Evolutionary conservation across 2,888 invertebrate genomes (phyloP).

Genomic region (Tenthredo distinguenda): DNA sequence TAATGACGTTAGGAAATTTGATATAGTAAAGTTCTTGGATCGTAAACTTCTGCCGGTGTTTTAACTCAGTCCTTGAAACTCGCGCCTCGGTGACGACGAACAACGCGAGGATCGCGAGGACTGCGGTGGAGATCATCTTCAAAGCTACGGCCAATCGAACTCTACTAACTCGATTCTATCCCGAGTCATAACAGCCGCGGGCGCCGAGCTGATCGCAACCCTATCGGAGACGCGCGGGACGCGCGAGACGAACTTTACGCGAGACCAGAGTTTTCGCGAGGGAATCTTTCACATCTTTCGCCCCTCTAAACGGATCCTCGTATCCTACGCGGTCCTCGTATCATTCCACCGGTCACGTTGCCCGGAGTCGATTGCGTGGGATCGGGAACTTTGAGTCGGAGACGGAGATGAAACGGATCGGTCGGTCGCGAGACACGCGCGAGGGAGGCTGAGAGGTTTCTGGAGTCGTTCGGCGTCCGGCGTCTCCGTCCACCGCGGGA

Average conservation of each 20-base stretch:
- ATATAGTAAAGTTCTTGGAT: constrained; percentile 85
- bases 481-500: constrained; percentile 15
- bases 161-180: not conserved
- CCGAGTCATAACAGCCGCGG: constrained; percentile 51
- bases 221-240: not conserved
- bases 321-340: not conserved
- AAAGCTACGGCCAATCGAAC: constrained; percentile 3
- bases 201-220: not conserved
- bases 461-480: not conserved
- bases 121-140: constrained; percentile 65
- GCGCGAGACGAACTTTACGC: not conserved
- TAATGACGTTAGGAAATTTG: constrained; percentile 85
- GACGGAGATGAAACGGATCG: not conserved
- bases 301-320: not conserved
- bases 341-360: not conserved
- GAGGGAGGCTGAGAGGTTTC: constrained; percentile 14
- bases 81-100: constrained; percentile 57
- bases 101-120: constrained; percentile 59
- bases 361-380: not conserved
- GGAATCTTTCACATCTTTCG: not conserved
- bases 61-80: constrained; percentile 42
- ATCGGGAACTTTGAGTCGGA: not conserved
- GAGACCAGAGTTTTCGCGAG: not conserved
- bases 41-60: constrained; percentile 79
- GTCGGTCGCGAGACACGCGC: not conserved